Percentiles rank a stretch among this genome's conserved stretches.
Conservation (phyloP, 1,140 invertebrate species). For the Bradysia coprophila region DNA sequence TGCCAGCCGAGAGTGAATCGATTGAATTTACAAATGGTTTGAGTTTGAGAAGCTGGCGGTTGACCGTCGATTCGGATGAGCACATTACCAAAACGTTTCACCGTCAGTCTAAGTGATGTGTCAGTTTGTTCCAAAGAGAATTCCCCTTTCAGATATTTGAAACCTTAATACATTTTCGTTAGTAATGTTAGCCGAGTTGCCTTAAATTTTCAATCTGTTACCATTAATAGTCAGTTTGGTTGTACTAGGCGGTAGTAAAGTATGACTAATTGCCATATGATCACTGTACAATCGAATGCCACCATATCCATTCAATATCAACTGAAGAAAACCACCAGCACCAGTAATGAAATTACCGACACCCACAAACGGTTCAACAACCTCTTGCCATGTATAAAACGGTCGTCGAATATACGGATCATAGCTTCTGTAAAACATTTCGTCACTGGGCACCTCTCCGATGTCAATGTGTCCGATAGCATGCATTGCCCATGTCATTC, state of each 20-base stretch:
- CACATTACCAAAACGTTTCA: too few relatives aligned
- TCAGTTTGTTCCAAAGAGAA: too few relatives aligned
- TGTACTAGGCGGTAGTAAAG: conserved; percentile 12
- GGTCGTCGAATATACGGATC: conserved; percentile 30
- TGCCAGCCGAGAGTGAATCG: too few relatives aligned
- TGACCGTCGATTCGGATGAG: too few relatives aligned
- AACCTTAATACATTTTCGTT: too few relatives aligned
- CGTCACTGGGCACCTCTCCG: conserved; percentile 19
- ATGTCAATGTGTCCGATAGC: conserved; percentile 26
- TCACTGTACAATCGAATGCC: conserved; percentile 27
- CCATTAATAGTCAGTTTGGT: not conserved
- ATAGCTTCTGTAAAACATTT: conserved; percentile 29
- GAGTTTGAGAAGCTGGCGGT: too few relatives aligned
- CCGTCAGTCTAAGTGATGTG: too few relatives aligned
- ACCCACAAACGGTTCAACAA: conserved; percentile 22
- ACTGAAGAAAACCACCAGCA: conserved; percentile 34
- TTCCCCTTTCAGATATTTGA: too few relatives aligned
- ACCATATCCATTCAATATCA: conserved; percentile 31
- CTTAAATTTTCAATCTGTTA: too few relatives aligned
- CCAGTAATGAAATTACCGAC: conserved; percentile 35
- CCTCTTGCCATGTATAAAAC: conserved; percentile 22
- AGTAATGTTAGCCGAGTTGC: too few relatives aligned
- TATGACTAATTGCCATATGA: conserved; percentile 19
- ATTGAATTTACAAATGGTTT: too few relatives aligned
- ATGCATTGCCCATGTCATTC: conserved; percentile 39